These are phyloP conservation scores for Gymnocheta viridis DNA, from an alignment of 2,888 invertebrate genomes.

Conservation along the genomic window DNA sequence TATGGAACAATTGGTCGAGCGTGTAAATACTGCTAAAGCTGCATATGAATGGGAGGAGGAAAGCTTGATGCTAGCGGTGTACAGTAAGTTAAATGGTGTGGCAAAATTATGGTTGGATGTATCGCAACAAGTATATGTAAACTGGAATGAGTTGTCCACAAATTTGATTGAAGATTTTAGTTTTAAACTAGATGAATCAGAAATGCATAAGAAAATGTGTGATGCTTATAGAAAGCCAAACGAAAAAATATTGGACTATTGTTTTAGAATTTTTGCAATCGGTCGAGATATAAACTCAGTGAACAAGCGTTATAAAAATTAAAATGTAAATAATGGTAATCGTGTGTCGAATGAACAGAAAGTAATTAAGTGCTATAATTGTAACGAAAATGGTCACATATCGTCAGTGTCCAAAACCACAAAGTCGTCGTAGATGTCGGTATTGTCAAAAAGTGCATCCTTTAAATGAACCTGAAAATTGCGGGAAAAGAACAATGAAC, in stretches of 20 bases:
- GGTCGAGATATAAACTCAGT: no score
- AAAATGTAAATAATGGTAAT: no score
- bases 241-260: constrained; percentile 49
- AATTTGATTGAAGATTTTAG: constrained; percentile 36
- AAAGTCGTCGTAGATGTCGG: no score
- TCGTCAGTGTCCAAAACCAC: no score
- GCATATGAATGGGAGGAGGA: neutral
- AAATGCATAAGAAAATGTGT: constrained; percentile 50
- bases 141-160: constrained; percentile 25
- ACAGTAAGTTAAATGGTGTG: constrained; percentile 35
- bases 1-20: neutral
- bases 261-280: constrained; percentile 63
- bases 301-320: constrained; percentile 50
- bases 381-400: no score
- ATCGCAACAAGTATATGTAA: neutral
- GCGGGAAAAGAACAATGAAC: no score
- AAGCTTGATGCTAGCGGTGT: neutral
- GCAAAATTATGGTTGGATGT: constrained; percentile 1
- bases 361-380: no score
- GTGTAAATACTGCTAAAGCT: neutral
- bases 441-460: no score
- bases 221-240: neutral
- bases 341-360: no score
- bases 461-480: no score
- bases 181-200: constrained; percentile 15